Base-by-base conservation (phyloP, 1,140 invertebrate species). In the Bilobella aurantiaca region DNA sequence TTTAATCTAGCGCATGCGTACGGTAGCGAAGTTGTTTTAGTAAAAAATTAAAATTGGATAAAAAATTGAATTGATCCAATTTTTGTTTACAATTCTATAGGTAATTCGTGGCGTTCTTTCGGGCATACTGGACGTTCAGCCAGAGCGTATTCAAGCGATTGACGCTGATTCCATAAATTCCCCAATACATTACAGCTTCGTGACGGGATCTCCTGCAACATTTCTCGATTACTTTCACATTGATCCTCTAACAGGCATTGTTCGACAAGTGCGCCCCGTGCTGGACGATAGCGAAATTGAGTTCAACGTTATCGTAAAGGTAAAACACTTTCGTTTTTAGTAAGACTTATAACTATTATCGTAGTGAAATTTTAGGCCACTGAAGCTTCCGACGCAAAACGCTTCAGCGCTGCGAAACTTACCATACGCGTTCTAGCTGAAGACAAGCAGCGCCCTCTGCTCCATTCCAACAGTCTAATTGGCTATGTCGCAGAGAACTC, bases 131-230 rank as follows among this genome's bases (percentile, higher is more conserved):
- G 85, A 86, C 62, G 86, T 93, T 27, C 80, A 83, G n/a, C 91
- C 91, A 0, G 90, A 93, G 74, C 87, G 89, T 73, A 91, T 94
- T 61, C 87, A 90, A 77, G 91, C 90, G 0, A 83, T 90, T 0
- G 90, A 93, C 75, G 87, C 90, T 83, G 90, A 93, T 74, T 90
- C 90, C 0, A 83, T 93, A 12, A 87, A 90, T 74, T 83, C 88
- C 0, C 83, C 84, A 0, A 90, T 92, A 59, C 81, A 82, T 57
- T 93, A 93, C 75, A 87, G 83, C 28, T 91, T 93, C 74, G 81
- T 88, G 3, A 87, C 84, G 69, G 91, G 90, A 5, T 84, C 80
- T 70, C 90, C 89, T 0, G 77, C 83, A 0, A 84, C 83, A 62
- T 91, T 88, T 77, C 79, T 81, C 0, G 86, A 88, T 0, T 92